Conservation (phyloP, 2,888 invertebrate genomes). For the Agrochola litura region DNA sequence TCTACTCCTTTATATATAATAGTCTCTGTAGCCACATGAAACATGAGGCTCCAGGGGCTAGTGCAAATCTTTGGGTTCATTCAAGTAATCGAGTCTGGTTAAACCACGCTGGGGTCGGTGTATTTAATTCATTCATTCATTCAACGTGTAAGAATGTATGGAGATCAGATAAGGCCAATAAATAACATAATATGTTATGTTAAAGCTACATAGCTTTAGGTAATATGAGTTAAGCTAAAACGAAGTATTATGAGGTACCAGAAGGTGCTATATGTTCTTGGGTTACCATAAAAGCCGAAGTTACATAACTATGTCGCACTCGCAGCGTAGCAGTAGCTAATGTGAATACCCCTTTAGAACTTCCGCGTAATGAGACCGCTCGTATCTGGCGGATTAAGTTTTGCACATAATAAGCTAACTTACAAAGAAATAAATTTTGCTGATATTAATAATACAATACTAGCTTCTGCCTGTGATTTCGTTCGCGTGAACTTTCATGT, state of each 20-base stretch:
- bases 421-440: not conserved
- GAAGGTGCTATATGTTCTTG: not conserved
- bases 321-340: not conserved
- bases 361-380: conserved; percentile 18
- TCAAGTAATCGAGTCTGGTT: too few relatives aligned
- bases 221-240: not conserved
- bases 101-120: too few relatives aligned
- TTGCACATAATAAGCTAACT: conserved; percentile 20
- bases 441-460: not conserved
- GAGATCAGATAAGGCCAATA: not conserved
- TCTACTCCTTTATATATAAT: too few relatives aligned
- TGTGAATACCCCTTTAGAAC: conserved; percentile 26
- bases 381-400: conserved; percentile 17
- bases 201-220: not conserved
- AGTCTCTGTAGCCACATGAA: too few relatives aligned
- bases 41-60: too few relatives aligned
- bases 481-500: too few relatives aligned
- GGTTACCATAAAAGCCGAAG: too few relatives aligned
- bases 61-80: too few relatives aligned
- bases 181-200: not conserved
- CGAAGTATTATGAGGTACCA: not conserved
- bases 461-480: not conserved
- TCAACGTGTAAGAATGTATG: not conserved
- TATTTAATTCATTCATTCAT: too few relatives aligned
- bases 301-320: not conserved